Base-by-base conservation (phyloP, 1,140 invertebrate species). In the Neodiprion pinetum region DNA sequence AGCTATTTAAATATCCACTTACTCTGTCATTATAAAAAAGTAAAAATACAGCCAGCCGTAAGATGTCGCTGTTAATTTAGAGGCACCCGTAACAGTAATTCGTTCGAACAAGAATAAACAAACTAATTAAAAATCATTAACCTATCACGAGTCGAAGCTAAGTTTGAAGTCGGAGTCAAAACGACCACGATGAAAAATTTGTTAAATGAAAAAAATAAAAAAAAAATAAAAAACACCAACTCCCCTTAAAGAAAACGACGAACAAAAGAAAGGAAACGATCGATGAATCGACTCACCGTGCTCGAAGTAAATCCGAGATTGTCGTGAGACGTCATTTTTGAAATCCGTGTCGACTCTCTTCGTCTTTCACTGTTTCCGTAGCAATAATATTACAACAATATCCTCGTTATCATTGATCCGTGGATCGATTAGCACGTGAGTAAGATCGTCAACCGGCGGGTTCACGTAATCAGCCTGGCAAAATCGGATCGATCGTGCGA, bases 301-400 rank as follows among this genome's bases (percentile, higher is more conserved):
- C 85, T 87, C 11, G 83, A 84, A 2, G 81, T 85, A 85, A 85
- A 87, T 82, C 84, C 86, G 21, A 85, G 82, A 83, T 87, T 86
- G 53, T 84, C 83, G 72, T 85, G 86, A 66, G 86, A 86, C 86
- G 86, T 87, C 53, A 28, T 80, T 17, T 23, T 66, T 48, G 48
- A 9, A 67, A 75, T 49, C 50, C 17, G 48, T 21, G 67, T 70
- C 47, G 17, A 21, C 17, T 70, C 70, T 23, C 28, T 49, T 17
- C 40, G 48, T 40, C 67, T 69, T 21, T 69, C 40, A 21, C 14
- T 69, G 5, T 11, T 14, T 69, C 21, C 17, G 11, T 7, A 11
- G 11, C 40, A 21, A 47, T 23, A 7, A 69, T 23, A 23, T 23
- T 11, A 47, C 7, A 17, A 61, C n/a, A 61, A 61, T 61, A 61